Evolutionary conservation across 2,888 invertebrate genomes (phyloP), one percentile per base, ranked within the genome.

Genomic region (Drosophila greeni): DNA sequence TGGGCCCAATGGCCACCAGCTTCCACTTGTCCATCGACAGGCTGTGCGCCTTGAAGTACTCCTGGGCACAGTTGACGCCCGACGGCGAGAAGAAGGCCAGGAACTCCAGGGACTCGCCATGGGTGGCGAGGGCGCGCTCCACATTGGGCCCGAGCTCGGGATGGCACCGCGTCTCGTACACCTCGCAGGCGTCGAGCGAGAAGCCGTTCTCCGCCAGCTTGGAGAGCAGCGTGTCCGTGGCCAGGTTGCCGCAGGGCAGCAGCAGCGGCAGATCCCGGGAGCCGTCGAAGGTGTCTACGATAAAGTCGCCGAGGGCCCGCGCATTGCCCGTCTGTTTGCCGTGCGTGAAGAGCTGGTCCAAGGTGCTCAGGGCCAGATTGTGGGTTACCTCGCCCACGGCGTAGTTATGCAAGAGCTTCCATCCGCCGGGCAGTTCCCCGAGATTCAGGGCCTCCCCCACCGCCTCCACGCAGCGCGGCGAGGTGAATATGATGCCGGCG

Each of bases 21-120:
- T 91, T 89, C 74, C 85, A 87, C 7, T 85, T 80, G 55, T 84
- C 77, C 65, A 87, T 72, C 16, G 80, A 49, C 3, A 88, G 68
- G 42, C 86, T 83, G 36, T 86, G 82, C 43, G 87, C 86, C 59
- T 84, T 86, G 20, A 91, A 87, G 72, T 89, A 87, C 1, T 89
- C 87, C 36, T 89, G 71, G 1, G 89, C 88, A 75, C 88, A 90
- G 55, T 89, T 89, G 0, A 91, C 88, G 20, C 91, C 92, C 6
- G 92, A 92, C 1, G 92, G 92, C 74, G 92, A 92, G 72, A 92
- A 92, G 85, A 91, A 92, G 3, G 91, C 90, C 36, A 91, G 76
- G 81, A 86, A 91, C 73, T 91, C 90, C 1, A 91, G 88, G 40
- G 90, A 87, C 3, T 89, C 76, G 5, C 88, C 76, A 2, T 49